Evolutionary conservation across 2,888 invertebrate species (phyloP).

Genomic region (Bugulina stolonifera): DNA sequence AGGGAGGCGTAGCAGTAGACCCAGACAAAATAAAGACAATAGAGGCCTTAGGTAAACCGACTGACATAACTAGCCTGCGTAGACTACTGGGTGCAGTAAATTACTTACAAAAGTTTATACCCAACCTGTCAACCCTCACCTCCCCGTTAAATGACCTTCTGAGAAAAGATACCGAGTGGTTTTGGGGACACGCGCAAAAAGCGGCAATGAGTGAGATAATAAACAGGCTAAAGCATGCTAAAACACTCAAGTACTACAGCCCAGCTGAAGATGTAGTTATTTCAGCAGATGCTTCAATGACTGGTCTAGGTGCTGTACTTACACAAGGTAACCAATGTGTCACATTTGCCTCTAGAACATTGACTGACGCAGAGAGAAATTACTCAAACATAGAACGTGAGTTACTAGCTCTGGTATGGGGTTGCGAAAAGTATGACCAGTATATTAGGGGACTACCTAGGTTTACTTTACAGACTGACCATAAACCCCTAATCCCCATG

Average conservation of each 20-base stretch:
- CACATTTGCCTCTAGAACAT: background rate
- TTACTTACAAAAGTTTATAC: background rate
- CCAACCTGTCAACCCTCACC: background rate
- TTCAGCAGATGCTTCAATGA: conserved; percentile 14
- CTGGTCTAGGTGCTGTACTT: too few relatives aligned
- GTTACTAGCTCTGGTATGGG: conserved; percentile 7
- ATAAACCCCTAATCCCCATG: background rate
- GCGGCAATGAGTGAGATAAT: background rate
- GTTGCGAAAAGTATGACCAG: conserved; percentile 9
- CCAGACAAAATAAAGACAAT: background rate
- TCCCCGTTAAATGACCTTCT: background rate
- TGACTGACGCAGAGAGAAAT: background rate
- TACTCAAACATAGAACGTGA: conserved; percentile 1
- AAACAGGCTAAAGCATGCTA: background rate
- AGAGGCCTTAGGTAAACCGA: background rate
- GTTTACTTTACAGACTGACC: background rate
- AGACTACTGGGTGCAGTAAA: background rate
- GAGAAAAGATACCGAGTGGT: background rate
- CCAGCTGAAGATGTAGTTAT: background rate
- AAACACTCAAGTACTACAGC: background rate
- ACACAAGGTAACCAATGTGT: background rate
- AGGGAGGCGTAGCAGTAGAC: background rate
- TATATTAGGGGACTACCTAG: background rate
- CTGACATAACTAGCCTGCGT: background rate
- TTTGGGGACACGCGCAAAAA: background rate